These are phyloP conservation scores for Dipodomys stephensi DNA, from an alignment of 2,113 vertebrate genomes.

Conservation along the genomic window DNA sequence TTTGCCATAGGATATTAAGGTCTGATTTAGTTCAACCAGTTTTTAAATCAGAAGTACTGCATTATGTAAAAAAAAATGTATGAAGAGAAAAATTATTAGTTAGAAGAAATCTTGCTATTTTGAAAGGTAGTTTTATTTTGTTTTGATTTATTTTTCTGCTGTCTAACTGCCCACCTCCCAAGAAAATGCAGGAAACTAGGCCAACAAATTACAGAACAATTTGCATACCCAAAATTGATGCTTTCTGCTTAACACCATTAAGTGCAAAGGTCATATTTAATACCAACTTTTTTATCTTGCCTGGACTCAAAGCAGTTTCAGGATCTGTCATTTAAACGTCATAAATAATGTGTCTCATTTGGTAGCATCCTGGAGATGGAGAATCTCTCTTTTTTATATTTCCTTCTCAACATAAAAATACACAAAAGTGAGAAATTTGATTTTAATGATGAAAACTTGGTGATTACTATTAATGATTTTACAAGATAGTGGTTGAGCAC, in stretches of 20 bases:
- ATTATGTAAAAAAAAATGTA: not conserved
- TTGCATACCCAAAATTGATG: conserved; percentile 27
- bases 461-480: not conserved
- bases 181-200: conserved; percentile 29
- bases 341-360: conserved; percentile 34
- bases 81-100: not conserved
- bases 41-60: not conserved
- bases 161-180: not conserved
- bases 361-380: not conserved
- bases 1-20: not conserved
- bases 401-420: conserved; percentile 36
- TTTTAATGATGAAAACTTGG: not conserved
- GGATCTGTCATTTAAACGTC: conserved; percentile 58
- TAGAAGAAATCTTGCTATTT: conserved; percentile 42
- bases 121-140: not conserved
- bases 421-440: not conserved
- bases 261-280: conserved; percentile 69
- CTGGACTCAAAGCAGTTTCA: conserved; percentile 56
- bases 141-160: not conserved
- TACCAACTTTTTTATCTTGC: conserved; percentile 55
- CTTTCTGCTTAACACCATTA: conserved; percentile 36
- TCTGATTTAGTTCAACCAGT: not conserved
- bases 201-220: conserved; percentile 50
- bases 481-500: not conserved
- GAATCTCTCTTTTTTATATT: not conserved